Base-by-base conservation (phyloP, 2,797 vertebrate species). In the Aviceda cuculoides region DNA sequence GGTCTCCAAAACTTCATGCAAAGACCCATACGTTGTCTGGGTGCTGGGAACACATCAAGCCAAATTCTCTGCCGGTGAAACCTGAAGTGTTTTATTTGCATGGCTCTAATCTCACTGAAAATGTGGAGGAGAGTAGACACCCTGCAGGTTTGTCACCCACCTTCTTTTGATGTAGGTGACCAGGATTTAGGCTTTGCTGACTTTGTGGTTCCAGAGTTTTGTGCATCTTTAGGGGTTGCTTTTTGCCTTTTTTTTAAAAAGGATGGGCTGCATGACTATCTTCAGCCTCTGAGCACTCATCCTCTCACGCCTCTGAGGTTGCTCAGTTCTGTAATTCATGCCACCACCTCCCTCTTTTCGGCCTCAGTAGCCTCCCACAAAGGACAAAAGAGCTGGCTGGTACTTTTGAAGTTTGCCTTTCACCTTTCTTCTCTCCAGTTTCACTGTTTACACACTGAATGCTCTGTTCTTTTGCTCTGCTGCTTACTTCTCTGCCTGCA, bases 91-190 rank as follows among this genome's bases (percentile, higher is more conserved):
- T 80, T 70, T 37, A 39, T 59, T 58, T 68, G 58, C 24, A 11
- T 22, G 55, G 62, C 18, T 77, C 53, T 55, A 29, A 29, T n/a
- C 55, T 46, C 44, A 10, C n/a, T 25, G 47, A 29, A 63, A 35
- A 26, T 2, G 49, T 7, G 11, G 40, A 79, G 20, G 16, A n/a
- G 40, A 13, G n/a, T 3, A n/a, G n/a, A 47, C 28, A 13, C 39
- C 28, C 28, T 46, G 37, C 24, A 39, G 47, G 29, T 29, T 17
- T 55, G 49, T 47, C 56, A 70, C 55, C 47, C 39, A 42, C 44
- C 29, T 62, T n/a, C 28, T n/a, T 1, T 15, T 3, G 3, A 46
- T 0, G 1, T 7, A n/a, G 47, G n/a, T 29, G 55, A 78, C n/a
- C 1, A 2, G 47, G 73, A 53, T 40, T 55, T 40, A 39, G 70